phyloP scores from a whole-genome alignment of 2,113 vertebrate genomes.

The Psilopsiagon aurifrons region DNA sequence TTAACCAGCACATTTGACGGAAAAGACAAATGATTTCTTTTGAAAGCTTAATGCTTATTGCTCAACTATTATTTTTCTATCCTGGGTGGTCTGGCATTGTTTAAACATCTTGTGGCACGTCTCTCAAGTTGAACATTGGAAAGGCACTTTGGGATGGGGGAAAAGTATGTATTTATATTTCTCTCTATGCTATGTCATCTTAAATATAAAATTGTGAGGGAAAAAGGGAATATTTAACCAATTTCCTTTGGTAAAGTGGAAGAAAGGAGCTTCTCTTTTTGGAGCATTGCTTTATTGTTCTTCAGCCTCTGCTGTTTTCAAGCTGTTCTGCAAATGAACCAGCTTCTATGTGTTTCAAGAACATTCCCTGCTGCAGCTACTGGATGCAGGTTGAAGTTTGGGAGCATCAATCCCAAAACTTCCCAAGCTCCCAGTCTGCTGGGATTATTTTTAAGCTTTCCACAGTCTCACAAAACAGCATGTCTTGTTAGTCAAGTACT shows the following conservation, averaged over 20 bases:
- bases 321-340: not conserved
- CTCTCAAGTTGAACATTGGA: not conserved
- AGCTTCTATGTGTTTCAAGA: not conserved
- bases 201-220: not conserved
- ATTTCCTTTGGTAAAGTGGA: not conserved
- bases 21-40: slow-evolving; percentile 1
- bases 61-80: slow-evolving; percentile 1
- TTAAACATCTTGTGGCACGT: not conserved
- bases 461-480: not conserved
- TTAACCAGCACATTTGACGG: slow-evolving; percentile 7
- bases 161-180: not conserved
- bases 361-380: not conserved
- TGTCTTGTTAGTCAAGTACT: not conserved
- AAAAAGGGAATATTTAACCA: not conserved
- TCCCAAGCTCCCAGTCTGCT: not conserved
- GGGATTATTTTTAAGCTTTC: not conserved
- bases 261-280: not conserved
- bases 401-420: not conserved
- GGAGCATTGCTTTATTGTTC: not conserved
- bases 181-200: not conserved
- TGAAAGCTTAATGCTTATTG: slow-evolving; percentile 30
- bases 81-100: not conserved
- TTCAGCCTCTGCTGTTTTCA: not conserved
- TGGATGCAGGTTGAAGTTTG: not conserved
- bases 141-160: not conserved